Evolutionary conservation across 1,140 invertebrate genomes (phyloP).

Genomic region (Mya arenaria): DNA sequence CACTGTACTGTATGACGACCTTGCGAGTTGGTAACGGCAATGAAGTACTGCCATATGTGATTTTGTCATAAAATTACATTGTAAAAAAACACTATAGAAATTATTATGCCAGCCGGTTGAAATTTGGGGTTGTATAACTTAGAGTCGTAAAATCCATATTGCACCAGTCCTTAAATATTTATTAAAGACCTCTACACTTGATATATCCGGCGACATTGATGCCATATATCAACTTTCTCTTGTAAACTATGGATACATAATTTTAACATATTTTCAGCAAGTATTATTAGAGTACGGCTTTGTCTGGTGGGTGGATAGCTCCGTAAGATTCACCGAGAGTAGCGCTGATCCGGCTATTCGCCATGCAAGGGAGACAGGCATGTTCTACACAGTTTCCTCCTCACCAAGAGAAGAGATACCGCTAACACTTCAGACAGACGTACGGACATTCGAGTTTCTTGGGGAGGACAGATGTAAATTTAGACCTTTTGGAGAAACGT

Average conservation of each 20-base stretch:
- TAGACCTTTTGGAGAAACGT: slow-evolving; percentile 1
- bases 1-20: not conserved
- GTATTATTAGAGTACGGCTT: not conserved
- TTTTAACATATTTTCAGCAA: slow-evolving; percentile 1
- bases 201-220: slow-evolving; percentile 40
- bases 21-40: not conserved
- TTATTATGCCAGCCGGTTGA: not conserved
- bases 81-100: not conserved
- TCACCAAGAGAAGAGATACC: slow-evolving; percentile 27
- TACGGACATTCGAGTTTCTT: not conserved
- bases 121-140: not conserved
- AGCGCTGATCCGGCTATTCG: not conserved
- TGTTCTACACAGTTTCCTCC: slow-evolving; percentile 1
- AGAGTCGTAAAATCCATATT: not conserved
- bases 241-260: slow-evolving; percentile 16
- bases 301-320: slow-evolving; percentile 26
- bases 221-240: slow-evolving; percentile 22
- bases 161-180: not conserved
- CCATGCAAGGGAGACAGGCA: not conserved
- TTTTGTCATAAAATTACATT: not conserved
- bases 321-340: not conserved
- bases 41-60: not conserved
- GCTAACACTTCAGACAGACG: not conserved
- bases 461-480: slow-evolving; percentile 10
- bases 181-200: not conserved